Percentiles rank a stretch among this genome's conserved stretches.
These are phyloP conservation scores for Rugalucina vietnamica DNA, from an alignment of 2,888 invertebrate species.

Conservation along the genomic window DNA sequence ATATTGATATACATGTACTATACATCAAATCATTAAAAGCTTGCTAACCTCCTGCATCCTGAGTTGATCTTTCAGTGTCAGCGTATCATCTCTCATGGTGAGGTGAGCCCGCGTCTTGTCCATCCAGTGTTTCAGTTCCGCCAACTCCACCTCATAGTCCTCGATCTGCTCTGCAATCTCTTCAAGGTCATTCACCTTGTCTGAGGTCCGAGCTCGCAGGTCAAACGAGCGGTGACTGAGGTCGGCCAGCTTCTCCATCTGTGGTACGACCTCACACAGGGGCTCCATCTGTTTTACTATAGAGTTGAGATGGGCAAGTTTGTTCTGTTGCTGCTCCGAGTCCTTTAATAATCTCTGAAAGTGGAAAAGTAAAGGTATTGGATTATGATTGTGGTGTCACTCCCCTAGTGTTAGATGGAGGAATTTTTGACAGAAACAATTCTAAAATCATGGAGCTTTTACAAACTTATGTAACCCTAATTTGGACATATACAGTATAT, in stretches of 20 bases:
- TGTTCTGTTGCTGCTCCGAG: constrained; percentile 70
- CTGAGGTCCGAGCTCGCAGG: constrained; percentile 61
- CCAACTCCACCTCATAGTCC: constrained; percentile 96
- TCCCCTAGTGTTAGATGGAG: no score
- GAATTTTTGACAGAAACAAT: no score
- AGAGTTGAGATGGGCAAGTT: constrained; percentile 68
- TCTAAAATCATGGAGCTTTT: no score
- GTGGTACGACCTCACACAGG: constrained; percentile 68
- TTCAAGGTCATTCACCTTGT: constrained; percentile 89
- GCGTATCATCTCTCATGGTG: constrained; percentile 72
- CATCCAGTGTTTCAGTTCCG: constrained; percentile 94
- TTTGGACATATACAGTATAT: no score
- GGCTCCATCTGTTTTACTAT: constrained; percentile 74
- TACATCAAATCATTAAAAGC: no score
- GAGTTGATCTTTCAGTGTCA: constrained; percentile 75
- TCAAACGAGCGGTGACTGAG: constrained; percentile 70
- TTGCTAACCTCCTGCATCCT: constrained; percentile 72
- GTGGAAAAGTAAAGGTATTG: background rate
- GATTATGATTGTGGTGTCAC: no score
- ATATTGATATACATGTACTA: no score
- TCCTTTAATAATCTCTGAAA: constrained; percentile 73
- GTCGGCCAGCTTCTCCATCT: constrained; percentile 64
- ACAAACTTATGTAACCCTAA: no score
- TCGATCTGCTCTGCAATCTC: constrained; percentile 98
- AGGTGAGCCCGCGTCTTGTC: constrained; percentile 89